Evolutionary conservation across 2,113 vertebrate species (phyloP).

Genomic region (Amphiprion ocellaris): DNA sequence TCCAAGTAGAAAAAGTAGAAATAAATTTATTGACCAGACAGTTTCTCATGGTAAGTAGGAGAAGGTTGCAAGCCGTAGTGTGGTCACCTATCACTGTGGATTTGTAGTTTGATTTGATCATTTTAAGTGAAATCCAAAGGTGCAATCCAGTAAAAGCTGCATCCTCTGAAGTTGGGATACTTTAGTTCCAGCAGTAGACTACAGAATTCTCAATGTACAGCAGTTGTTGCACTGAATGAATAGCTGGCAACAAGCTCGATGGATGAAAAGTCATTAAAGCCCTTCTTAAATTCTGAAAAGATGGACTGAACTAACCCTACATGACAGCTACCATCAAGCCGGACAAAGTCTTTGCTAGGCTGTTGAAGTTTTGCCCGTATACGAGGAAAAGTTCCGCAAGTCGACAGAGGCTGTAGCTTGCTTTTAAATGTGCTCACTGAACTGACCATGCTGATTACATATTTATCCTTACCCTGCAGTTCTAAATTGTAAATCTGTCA

Average conservation of each 20-base stretch:
- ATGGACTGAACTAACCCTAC: background rate
- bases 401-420: too few relatives aligned
- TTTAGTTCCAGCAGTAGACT: too few relatives aligned
- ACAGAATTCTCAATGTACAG: too few relatives aligned
- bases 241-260: too few relatives aligned
- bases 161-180: too few relatives aligned
- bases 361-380: background rate
- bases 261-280: too few relatives aligned
- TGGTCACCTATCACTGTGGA: background rate
- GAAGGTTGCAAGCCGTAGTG: background rate
- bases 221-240: background rate
- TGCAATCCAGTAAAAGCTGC: too few relatives aligned
- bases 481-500: background rate
- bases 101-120: conserved; percentile 4
- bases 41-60: background rate
- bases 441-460: too few relatives aligned
- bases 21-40: background rate
- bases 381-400: too few relatives aligned
- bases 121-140: background rate
- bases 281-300: too few relatives aligned
- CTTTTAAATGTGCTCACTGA: too few relatives aligned
- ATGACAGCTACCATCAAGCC: background rate
- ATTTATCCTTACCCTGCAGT: background rate
- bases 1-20: too few relatives aligned
- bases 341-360: background rate